Evolutionary conservation across 2,888 invertebrate species (phyloP), one percentile per base, ranked within the genome.

Genomic region (Unio pictorum): DNA sequence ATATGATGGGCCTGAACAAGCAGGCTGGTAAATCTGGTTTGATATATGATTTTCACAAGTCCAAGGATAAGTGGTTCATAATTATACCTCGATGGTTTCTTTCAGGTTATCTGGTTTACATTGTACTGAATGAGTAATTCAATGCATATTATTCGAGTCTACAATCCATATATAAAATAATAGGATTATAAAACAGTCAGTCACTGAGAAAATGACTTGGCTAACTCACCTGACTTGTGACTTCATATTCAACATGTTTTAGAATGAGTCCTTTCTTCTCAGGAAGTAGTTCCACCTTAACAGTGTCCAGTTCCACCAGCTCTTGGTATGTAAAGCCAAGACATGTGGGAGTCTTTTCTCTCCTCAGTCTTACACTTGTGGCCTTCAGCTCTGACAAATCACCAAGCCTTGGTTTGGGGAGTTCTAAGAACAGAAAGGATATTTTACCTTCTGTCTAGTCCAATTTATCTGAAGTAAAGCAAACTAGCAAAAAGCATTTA

Each of bases 211-310:
- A 45, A 45, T 8, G 34, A 45, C 34, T 11, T 11, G 45, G 11
- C 45, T 45, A 45, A 45, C 73, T 72, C 78, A 90, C 90, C 87
- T 87, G 83, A 81, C 90, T 90, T 62, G 89, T 88, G 7, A 91
- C 86, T 81, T 90, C 90, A 85, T 91, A 91, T 80, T 91, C 91
- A 57, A 90, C 89, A 84, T 91, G 91, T 76, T 90, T 91, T 45
- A 91, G 77, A 34, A 91, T 88, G 26, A 90, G 76, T 20, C 91
- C 91, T 79, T 90, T 90, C 80, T 90, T 91, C 75, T 90, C 90
- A 23, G 90, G 90, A 17, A 90, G 87, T 17, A 90, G 81, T 66
- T 89, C 89, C 17, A 91, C 88, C 75, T 88, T 88, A 8, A 90
- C 82, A n/a, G 82, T 79, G 73, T 90, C 90, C 20, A 90, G 77